These are phyloP conservation scores for Chaenodraco wilsoni DNA, from an alignment of 2,797 vertebrate genomes.

Conservation along the genomic window DNA sequence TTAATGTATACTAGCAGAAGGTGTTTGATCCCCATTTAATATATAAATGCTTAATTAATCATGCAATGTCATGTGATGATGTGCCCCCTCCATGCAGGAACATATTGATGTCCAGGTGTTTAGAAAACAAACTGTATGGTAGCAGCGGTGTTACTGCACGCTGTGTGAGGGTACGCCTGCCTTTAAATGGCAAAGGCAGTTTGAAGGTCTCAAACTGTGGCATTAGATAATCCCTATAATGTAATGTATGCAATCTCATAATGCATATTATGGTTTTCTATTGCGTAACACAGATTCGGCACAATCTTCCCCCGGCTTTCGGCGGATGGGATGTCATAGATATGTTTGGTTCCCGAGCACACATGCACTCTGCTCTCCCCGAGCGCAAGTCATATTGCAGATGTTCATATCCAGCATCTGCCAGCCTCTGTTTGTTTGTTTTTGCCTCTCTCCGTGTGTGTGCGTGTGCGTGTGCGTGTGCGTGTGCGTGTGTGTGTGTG, in stretches of 20 bases:
- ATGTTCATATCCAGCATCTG: constrained; percentile 69
- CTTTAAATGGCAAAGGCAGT: constrained; percentile 52
- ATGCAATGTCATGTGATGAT: neutral
- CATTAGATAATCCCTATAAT: constrained; percentile 62
- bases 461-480: constrained; percentile 12
- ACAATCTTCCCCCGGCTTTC: constrained; percentile 51
- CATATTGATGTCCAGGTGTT: constrained; percentile 24
- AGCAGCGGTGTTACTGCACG: constrained; percentile 5
- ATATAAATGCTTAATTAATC: neutral
- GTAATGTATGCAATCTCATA: constrained; percentile 70
- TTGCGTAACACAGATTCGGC: constrained; percentile 67
- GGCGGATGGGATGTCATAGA: constrained; percentile 41
- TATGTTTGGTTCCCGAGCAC: constrained; percentile 38
- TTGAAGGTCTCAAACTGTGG: constrained; percentile 23
- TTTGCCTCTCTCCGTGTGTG: constrained; percentile 15
- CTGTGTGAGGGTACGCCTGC: constrained; percentile 15
- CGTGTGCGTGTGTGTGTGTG: constrained; percentile 38
- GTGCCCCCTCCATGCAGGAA: neutral
- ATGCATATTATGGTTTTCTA: constrained; percentile 61
- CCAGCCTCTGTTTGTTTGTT: constrained; percentile 60
- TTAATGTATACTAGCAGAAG: neutral
- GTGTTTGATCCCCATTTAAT: constrained; percentile 7
- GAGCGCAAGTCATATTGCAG: constrained; percentile 63
- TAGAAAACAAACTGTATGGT: neutral
- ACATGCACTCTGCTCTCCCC: constrained; percentile 30